Evolutionary conservation across 2,113 vertebrate species (phyloP), one percentile per base, ranked within the genome.

Genomic region (Mastomys coucha): DNA sequence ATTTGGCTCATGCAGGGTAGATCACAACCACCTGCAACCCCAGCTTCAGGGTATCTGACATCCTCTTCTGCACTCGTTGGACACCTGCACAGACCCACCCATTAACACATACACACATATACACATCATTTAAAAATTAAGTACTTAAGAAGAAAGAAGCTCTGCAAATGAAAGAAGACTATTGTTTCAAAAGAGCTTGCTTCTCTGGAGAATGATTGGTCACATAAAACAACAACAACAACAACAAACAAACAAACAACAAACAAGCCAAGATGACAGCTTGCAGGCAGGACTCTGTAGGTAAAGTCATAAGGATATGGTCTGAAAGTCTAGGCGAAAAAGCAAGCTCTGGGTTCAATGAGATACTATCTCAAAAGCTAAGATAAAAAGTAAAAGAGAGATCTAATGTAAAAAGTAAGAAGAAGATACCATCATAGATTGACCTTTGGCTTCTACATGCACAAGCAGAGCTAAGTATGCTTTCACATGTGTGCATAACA

Each of bases 161-260:
- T 72, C 92, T 94, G 45, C 72, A 45, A 95, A 17, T 82, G 33
- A 88, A 69, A 20, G 75, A 53, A 73, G 88, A 69, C 67, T 36
- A 12, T 42, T 42, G 2, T 77, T 89, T 63, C 42, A 89, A 63
- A 91, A 85, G 67, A 51, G 11, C 51, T 85, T 39, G 33, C 36
- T 73, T 36, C 95, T 60, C 70, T n/a, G n/a, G 42, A 63, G 45
- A 69, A 93, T 94, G 58, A 39, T 9, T 92, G 51, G 26, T 45
- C 13, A 84, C 24, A 33, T 31, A 95, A 89, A 33, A 69, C 0
- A 31, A 31, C 65, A 12, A 69, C 31, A 60, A 60, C 45, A 60
- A 60, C 58, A 60, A 60, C 8, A 60, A 60, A 60, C 20, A 22
- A 60, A 60, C 19, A 60, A 60, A 5, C 26, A 31, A 33, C 28